Base-by-base conservation (phyloP, 2,797 vertebrate species). In the Moxostoma hubbsi region DNA sequence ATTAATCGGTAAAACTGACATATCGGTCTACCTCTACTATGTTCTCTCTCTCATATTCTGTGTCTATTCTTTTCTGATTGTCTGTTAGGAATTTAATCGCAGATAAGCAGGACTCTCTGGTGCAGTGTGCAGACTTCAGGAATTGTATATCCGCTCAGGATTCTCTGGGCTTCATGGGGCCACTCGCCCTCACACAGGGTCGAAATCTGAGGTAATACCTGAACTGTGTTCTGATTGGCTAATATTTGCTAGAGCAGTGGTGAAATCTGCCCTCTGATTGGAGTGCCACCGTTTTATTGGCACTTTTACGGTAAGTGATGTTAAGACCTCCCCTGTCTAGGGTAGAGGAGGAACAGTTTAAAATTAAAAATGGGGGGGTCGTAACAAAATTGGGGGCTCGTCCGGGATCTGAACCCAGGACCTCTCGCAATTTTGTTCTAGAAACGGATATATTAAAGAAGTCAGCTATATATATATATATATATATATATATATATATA, bases 101-200 rank as follows among this genome's bases (percentile, higher is more conserved):
- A 76, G 97, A 99, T 88, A 97, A 95, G 83, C 95, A 95, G 84
- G 98, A 98, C 91, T 96, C 95, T 36, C 85, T 99, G 87, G 94
- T 96, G 54, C 98, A 97, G 86, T 97, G 96, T 64, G 97, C 98
- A 2, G 97, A 99, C 92, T 98, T 97, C 90, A 95, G 96, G 92
- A 97, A 92, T 87, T 98, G 96, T 88, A 87, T 98, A 16, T 92
- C 95, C 1, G 92, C 94, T 88, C 96, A 97, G 70, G 96, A 98
- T 72, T 94, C 94, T 86, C 90, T 96, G 87, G 91, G 94, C 86
- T 95, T 95, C 83, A 95, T 96, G 0, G 98, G 98, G 81, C 98
- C 97, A 0, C 91, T 99, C 90, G 95, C 97, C 73, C 93, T 97
- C 73, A 95, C 97, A 88, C 98, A 99, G 93, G 97, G 97, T 77